Base-by-base conservation (phyloP, 2,797 vertebrate genomes). In the Rhinella marina region DNA sequence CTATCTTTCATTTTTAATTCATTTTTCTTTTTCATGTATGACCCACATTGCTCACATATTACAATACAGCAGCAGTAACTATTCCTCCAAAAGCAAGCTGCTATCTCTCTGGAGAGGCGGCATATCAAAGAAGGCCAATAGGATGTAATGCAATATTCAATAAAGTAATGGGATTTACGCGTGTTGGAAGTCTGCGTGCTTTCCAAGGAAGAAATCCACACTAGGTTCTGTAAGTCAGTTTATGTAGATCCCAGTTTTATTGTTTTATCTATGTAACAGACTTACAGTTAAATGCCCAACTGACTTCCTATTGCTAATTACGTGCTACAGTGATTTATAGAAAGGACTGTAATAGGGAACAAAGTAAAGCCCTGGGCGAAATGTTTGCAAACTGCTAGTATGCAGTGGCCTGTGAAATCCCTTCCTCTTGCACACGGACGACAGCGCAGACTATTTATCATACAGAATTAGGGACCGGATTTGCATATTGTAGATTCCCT, bases 281-380 rank as follows among this genome's bases (percentile, higher is more conserved):
- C 50, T 52, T 57, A 17, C 81, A 89, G 86, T 89, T 89, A 89
- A 57, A 86, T 82, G 88, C 84, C 84, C 84, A 77, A 82, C 66
- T 89, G 79, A 89, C 70, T 89, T 78, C 75, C 75, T 52, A 32
- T 29, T 64, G 77, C 87, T 88, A 82, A 86, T 86, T 89, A 89
- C 70, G 72, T 86, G 88, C 84, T 88, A 70, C 88, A 89, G 10
- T 89, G 84, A 77, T 82, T 86, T 68, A 59, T 12, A 86, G 82
- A 88, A 86, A 86, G 84, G 62, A 85, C 84, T 82, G 88, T 81
- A 85, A 88, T 62, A 72, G 87, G 77, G 78, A 81, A 72, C 64
- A 85, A 64, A 85, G 66, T 85, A 85, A 81, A 81, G 83, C 88
- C 88, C 29, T 14, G 64, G 88, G 88, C 84, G 19, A 82, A 81